These are phyloP conservation scores for Alethe castanea DNA, from an alignment of 2,113 vertebrate genomes.

Conservation along the genomic window DNA sequence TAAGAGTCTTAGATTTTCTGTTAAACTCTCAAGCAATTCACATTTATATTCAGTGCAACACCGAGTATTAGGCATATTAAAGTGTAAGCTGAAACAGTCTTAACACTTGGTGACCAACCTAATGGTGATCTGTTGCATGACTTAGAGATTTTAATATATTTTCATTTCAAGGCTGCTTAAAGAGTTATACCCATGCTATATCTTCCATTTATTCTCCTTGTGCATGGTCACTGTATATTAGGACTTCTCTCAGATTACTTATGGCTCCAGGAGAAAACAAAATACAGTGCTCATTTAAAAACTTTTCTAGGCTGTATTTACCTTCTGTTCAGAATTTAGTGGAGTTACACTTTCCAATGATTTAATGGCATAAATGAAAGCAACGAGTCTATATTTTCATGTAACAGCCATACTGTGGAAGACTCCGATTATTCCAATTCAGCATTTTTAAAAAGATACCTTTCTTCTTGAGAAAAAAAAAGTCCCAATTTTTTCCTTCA, in stretches of 20 bases:
- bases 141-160: neutral
- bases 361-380: neutral
- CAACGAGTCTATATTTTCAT: neutral
- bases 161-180: neutral
- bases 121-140: neutral
- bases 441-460: accelerated
- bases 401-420: neutral
- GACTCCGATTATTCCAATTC: neutral
- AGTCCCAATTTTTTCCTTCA: neutral
- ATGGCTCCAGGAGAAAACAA: neutral
- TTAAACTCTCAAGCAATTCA: neutral
- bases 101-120: neutral
- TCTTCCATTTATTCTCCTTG: neutral
- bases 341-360: neutral
- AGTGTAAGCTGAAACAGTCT: neutral
- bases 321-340: neutral
- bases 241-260: neutral
- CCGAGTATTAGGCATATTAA: neutral
- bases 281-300: neutral
- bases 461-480: neutral
- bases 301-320: neutral
- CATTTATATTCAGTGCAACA: neutral
- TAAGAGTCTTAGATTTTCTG: neutral
- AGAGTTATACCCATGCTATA: neutral
- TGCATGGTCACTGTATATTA: neutral